phyloP scores from a whole-genome alignment of 2,888 invertebrate species.

The Drosophila suboccidentalis region DNA sequence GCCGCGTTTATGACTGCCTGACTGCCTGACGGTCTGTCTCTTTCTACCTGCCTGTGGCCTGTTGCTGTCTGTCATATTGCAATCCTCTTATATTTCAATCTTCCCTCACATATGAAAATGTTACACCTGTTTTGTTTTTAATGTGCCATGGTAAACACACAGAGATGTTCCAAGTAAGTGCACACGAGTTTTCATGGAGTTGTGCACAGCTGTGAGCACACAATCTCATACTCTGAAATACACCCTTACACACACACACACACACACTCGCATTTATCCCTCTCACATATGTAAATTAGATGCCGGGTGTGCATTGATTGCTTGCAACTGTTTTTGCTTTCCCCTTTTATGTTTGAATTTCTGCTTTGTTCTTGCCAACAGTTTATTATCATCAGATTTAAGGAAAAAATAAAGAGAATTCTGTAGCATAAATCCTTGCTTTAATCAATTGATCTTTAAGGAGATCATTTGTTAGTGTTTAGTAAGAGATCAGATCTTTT shows the following conservation, averaged over 20 bases:
- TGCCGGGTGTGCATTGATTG: constrained; percentile 56
- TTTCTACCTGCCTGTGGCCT: constrained; percentile 3
- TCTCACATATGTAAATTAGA: constrained; percentile 61
- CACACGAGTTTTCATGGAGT: constrained; percentile 39
- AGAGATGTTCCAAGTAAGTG: constrained; percentile 27
- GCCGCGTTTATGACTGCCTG: constrained; percentile 31
- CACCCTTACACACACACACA: background rate
- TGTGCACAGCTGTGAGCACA: constrained; percentile 51
- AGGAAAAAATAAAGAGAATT: background rate
- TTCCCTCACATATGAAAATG: constrained; percentile 29
- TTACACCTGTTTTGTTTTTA: constrained; percentile 54
- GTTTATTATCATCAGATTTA: constrained; percentile 27
- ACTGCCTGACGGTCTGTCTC: background rate
- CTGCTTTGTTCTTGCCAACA: constrained; percentile 13
- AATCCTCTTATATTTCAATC: constrained; percentile 1
- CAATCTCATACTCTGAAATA: background rate
- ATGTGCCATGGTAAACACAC: constrained; percentile 32
- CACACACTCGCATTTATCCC: background rate
- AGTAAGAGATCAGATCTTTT: no score
- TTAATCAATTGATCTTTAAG: background rate
- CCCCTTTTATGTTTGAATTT: constrained; percentile 1
- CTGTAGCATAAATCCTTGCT: background rate
- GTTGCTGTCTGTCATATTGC: constrained; percentile 10
- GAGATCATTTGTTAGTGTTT: no score
- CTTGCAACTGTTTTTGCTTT: constrained; percentile 27